Conservation (phyloP, 2,888 invertebrate genomes). For the Phlogophora meticulosa region DNA sequence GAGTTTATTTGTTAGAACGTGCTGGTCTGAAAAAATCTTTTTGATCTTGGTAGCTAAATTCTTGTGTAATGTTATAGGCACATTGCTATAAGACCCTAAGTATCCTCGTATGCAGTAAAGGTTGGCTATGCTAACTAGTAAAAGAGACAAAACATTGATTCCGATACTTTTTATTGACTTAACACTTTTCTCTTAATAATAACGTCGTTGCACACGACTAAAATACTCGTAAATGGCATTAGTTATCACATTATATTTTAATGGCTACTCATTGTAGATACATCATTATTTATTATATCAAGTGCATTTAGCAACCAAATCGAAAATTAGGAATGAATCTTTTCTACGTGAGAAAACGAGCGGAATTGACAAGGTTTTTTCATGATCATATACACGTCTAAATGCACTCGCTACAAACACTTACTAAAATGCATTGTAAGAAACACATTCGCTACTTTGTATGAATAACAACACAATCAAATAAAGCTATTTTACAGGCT, state of each 20-base stretch:
- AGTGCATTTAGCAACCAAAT: constrained; percentile 40
- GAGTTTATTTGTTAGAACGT: too few relatives aligned
- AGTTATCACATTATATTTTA: constrained; percentile 81
- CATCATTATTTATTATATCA: constrained; percentile 35
- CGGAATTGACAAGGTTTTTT: constrained; percentile 13
- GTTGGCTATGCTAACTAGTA: too few relatives aligned
- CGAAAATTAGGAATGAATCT: not conserved
- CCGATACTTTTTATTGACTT: constrained; percentile 65
- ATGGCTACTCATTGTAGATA: constrained; percentile 65
- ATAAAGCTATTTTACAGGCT: too few relatives aligned
- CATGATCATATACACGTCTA: constrained; percentile 11
- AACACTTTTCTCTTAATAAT: constrained; percentile 65
- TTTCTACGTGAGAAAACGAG: constrained; percentile 18
- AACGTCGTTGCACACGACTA: constrained; percentile 70
- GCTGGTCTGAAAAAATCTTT: too few relatives aligned
- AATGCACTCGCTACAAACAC: constrained; percentile 44
- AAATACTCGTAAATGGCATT: constrained; percentile 86
- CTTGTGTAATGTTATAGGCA: too few relatives aligned
- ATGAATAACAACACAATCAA: too few relatives aligned
- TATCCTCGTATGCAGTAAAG: too few relatives aligned
- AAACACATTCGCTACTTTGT: not conserved
- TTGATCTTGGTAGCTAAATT: too few relatives aligned
- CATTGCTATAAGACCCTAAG: too few relatives aligned
- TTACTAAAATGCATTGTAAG: constrained; percentile 48
- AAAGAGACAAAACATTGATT: constrained; percentile 36